Evolutionary conservation across 2,888 invertebrate species (phyloP).

Genomic region (Scaptodrosophila latifasciaeformis): DNA sequence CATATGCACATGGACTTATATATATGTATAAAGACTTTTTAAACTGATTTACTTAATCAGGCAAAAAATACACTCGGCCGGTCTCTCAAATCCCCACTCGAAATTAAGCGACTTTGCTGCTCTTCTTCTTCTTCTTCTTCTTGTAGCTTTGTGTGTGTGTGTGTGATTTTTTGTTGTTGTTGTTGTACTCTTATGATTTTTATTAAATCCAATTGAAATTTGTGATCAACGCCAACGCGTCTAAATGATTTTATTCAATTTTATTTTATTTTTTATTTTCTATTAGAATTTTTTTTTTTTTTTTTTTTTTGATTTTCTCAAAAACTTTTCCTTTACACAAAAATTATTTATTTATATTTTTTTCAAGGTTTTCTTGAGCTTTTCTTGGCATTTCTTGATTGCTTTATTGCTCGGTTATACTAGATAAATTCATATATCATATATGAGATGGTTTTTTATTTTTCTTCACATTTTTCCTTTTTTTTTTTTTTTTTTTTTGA

Average conservation of each 20-base stretch:
- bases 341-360: background rate
- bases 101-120: constrained; percentile 73
- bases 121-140: too few relatives aligned
- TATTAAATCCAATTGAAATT: constrained; percentile 75
- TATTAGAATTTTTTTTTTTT: constrained; percentile 4
- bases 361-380: background rate
- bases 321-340: background rate
- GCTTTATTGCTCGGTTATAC: background rate
- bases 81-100: constrained; percentile 48
- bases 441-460: background rate
- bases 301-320: constrained; percentile 9
- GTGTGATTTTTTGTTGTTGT: constrained; percentile 26
- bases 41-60: too few relatives aligned
- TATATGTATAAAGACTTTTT: too few relatives aligned
- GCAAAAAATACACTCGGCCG: too few relatives aligned
- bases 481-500: constrained; percentile 7
- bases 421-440: too few relatives aligned
- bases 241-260: constrained; percentile 18
- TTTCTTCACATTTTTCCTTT: constrained; percentile 1
- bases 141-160: constrained; percentile 24
- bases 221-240: constrained; percentile 63
- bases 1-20: constrained; percentile 19
- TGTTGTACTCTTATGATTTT: constrained; percentile 69
- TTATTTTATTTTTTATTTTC: constrained; percentile 8
- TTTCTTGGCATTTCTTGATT: background rate